Evolutionary conservation across 2,888 invertebrate genomes (phyloP), one percentile per base, ranked within the genome.

Genomic region (Rhamphomyia laevipes): DNA sequence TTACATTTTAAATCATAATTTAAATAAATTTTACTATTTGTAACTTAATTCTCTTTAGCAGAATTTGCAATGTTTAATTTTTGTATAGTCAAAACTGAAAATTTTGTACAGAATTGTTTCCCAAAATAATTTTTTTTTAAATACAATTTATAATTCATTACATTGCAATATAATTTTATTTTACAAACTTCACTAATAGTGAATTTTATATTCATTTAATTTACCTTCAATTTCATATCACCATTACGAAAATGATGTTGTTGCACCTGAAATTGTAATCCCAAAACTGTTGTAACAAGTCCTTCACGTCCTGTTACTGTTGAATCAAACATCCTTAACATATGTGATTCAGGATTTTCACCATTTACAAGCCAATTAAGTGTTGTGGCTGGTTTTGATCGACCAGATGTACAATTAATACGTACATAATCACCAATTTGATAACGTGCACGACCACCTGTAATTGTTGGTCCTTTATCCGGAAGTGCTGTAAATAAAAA

Each of bases 141-240:
- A n/a, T n/a, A n/a, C n/a, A n/a, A n/a, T n/a, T n/a, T n/a, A n/a
- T n/a, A n/a, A n/a, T n/a, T n/a, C n/a, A n/a, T n/a, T n/a, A n/a
- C n/a, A n/a, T n/a, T n/a, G n/a, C n/a, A n/a, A n/a, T n/a, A n/a
- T n/a, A n/a, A n/a, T n/a, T n/a, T n/a, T n/a, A n/a, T n/a, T n/a
- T n/a, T n/a, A n/a, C n/a, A n/a, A n/a, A n/a, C n/a, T n/a, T n/a
- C n/a, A n/a, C n/a, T n/a, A n/a, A n/a, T n/a, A n/a, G n/a, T n/a
- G n/a, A n/a, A n/a, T n/a, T n/a, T n/a, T n/a, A n/a, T n/a, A n/a
- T n/a, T n/a, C n/a, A n/a, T n/a, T n/a, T n/a, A n/a, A 50, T 58
- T 58, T 52, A 72, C 72, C 74, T 83, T 84, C 54, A 85, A 72
- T 69, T 84, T 84, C 78, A 85, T 78, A 66, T 84, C 83, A 51